Percentiles rank a stretch among this genome's conserved stretches.
Evolutionary conservation across 1,140 invertebrate species (phyloP).

Genomic region (Odontomachus brunneus): DNA sequence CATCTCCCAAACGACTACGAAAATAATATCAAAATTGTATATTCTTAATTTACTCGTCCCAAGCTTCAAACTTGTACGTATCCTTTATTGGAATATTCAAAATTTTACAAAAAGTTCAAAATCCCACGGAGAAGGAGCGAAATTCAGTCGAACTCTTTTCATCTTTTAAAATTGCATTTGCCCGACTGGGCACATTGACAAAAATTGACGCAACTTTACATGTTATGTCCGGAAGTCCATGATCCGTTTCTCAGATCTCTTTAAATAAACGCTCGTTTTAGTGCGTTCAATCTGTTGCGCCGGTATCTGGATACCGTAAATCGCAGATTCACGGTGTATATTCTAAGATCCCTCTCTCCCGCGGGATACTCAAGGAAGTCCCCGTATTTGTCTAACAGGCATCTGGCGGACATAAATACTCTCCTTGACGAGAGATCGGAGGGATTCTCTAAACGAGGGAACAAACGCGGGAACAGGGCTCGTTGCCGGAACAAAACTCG

Average conservation of each 20-base stretch:
- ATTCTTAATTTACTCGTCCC: too few species aligned
- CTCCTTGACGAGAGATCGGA: slow-evolving; percentile 34
- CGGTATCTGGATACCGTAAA: neutral
- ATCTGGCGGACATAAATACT: slow-evolving; percentile 52
- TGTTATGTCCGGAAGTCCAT: too few species aligned
- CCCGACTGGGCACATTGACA: too few species aligned
- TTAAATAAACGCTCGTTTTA: neutral
- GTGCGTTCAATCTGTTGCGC: neutral
- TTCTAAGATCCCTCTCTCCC: neutral
- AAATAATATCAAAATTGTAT: too few species aligned
- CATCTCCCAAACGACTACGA: too few species aligned
- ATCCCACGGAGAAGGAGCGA: too few species aligned
- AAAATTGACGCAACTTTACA: too few species aligned
- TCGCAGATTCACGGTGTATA: neutral
- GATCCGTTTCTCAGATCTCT: neutral
- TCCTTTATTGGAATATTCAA: too few species aligned
- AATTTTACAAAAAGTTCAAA: too few species aligned
- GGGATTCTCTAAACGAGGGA: neutral
- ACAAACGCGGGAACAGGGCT: neutral
- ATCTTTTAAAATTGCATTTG: too few species aligned
- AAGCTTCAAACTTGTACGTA: too few species aligned
- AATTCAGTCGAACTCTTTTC: too few species aligned
- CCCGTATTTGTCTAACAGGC: neutral
- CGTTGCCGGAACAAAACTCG: slow-evolving; percentile 34
- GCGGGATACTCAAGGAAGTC: neutral